Evolutionary conservation across 2,888 invertebrate genomes (phyloP).

Genomic region (Brachynemurus nebulosus): DNA sequence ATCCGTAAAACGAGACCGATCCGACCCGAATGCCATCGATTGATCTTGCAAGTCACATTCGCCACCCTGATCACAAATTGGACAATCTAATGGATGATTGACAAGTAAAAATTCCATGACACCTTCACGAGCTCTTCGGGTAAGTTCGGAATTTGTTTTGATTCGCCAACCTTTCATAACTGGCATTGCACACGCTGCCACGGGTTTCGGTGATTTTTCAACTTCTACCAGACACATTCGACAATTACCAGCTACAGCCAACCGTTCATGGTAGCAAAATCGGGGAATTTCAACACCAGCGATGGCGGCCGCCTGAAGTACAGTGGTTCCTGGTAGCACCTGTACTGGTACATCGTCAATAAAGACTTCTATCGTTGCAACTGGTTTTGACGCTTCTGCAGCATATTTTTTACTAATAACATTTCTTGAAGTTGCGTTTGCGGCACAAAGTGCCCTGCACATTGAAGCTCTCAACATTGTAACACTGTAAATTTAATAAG

Average conservation of each 20-base stretch:
- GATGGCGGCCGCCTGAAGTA: constrained; percentile 88
- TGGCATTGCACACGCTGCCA: constrained; percentile 99
- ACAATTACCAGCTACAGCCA: constrained; percentile 98
- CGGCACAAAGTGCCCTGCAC: not conserved
- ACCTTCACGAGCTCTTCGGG: constrained; percentile 53
- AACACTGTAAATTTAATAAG: too few relatives aligned
- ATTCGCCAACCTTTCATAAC: constrained; percentile 99
- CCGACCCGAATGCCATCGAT: constrained; percentile 97
- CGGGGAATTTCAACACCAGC: constrained; percentile 96
- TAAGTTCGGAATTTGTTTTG: constrained; percentile 93
- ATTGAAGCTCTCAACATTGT: not conserved
- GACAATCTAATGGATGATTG: constrained; percentile 98
- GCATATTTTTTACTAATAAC: not conserved
- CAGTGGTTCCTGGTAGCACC: constrained; percentile 93
- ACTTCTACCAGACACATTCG: constrained; percentile 99
- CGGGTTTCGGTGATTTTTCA: constrained; percentile 94
- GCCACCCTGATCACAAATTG: constrained; percentile 97
- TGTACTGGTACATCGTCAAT: constrained; percentile 91
- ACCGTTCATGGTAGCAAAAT: constrained; percentile 97
- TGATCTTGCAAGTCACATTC: constrained; percentile 95
- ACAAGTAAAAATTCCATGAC: constrained; percentile 99
- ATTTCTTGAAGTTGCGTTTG: not conserved
- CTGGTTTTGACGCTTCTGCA: constrained; percentile 30
- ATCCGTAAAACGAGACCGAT: constrained; percentile 84
- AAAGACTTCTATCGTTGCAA: constrained; percentile 85